Percentiles rank a stretch among this genome's conserved stretches.
phyloP scores from a whole-genome alignment of 2,797 vertebrate genomes.

The Xenentodon cancila region DNA sequence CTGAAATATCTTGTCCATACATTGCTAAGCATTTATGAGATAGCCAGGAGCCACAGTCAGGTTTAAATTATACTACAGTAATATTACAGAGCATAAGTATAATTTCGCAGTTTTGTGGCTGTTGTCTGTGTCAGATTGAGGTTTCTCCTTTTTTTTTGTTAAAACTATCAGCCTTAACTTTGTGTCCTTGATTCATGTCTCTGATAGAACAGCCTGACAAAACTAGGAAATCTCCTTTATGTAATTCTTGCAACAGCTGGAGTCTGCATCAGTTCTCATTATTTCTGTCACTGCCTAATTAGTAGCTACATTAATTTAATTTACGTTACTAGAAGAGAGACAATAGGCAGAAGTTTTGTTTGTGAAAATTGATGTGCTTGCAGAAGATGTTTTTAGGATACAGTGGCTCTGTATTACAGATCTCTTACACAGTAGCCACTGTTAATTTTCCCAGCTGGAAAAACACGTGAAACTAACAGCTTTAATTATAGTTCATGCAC shows the following conservation, averaged over 20 bases:
- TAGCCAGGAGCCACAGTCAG: slow-evolving; percentile 3
- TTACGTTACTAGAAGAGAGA: neutral
- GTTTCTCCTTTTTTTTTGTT: slow-evolving; percentile 1
- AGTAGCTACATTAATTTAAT: slow-evolving; percentile 13
- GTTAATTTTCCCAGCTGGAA: neutral
- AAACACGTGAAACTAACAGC: neutral
- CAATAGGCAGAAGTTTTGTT: slow-evolving; percentile 2
- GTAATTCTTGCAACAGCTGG: slow-evolving; percentile 20
- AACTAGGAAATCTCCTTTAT: slow-evolving; percentile 23
- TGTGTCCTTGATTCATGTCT: slow-evolving; percentile 35
- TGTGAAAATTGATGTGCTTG: slow-evolving; percentile 13
- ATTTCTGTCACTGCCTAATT: slow-evolving; percentile 20
- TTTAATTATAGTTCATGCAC: neutral
- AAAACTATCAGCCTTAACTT: slow-evolving; percentile 1
- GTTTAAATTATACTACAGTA: slow-evolving; percentile 12
- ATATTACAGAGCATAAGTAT: slow-evolving; percentile 15
- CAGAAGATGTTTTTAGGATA: neutral
- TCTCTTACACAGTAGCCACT: neutral
- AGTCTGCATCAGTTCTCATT: slow-evolving; percentile 43
- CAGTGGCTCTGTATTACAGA: neutral
- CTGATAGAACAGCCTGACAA: slow-evolving; percentile 8
- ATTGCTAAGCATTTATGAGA: slow-evolving; percentile 6
- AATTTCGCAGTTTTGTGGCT: slow-evolving; percentile 19
- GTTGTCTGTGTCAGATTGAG: slow-evolving; percentile 18
- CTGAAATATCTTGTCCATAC: neutral